A percentile compares a stretch with the other conserved stretches of the same genome.
Evolutionary conservation across 2,797 vertebrate genomes (phyloP).

Genomic region (Sebastes nivosus): DNA sequence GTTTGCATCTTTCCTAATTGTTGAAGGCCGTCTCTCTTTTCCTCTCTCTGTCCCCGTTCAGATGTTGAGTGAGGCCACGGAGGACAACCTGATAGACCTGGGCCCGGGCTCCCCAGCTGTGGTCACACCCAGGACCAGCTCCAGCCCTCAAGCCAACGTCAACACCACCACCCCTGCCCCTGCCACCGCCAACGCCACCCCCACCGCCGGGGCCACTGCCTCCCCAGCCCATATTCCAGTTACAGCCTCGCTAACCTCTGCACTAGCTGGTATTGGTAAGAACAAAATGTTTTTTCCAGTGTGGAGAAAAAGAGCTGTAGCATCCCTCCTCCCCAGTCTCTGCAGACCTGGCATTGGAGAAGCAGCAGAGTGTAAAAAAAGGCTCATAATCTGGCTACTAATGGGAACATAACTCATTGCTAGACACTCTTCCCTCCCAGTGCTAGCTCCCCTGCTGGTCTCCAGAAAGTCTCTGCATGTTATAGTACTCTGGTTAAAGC

Average conservation of each 20-base stretch:
- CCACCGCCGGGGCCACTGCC: slow-evolving; percentile 54
- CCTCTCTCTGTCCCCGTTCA: slow-evolving; percentile 51
- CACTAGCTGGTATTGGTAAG: slow-evolving; percentile 91
- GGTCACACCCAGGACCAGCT: slow-evolving; percentile 87
- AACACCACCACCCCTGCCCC: slow-evolving; percentile 33
- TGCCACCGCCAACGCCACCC: slow-evolving; percentile 37
- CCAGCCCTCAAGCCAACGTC: slow-evolving; percentile 59
- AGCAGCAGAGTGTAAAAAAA: slow-evolving; percentile 29
- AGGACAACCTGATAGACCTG: slow-evolving; percentile 97
- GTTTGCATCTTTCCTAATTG: neutral
- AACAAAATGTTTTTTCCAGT: neutral
- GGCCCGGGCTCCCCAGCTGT: slow-evolving; percentile 96
- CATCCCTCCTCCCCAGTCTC: slow-evolving; percentile 3
- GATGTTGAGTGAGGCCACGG: slow-evolving; percentile 92
- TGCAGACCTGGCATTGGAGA: neutral
- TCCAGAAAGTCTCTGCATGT: neutral
- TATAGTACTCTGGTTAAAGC: neutral
- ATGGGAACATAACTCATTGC: slow-evolving; percentile 28
- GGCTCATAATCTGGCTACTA: slow-evolving; percentile 31
- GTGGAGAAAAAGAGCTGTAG: neutral
- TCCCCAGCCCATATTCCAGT: slow-evolving; percentile 49
- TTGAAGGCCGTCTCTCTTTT: neutral
- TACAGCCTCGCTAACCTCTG: slow-evolving; percentile 82
- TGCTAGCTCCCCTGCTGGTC: neutral
- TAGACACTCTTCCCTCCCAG: neutral